Conservation (phyloP, 2,113 vertebrate genomes). For the Erythrocercus mccallii region DNA sequence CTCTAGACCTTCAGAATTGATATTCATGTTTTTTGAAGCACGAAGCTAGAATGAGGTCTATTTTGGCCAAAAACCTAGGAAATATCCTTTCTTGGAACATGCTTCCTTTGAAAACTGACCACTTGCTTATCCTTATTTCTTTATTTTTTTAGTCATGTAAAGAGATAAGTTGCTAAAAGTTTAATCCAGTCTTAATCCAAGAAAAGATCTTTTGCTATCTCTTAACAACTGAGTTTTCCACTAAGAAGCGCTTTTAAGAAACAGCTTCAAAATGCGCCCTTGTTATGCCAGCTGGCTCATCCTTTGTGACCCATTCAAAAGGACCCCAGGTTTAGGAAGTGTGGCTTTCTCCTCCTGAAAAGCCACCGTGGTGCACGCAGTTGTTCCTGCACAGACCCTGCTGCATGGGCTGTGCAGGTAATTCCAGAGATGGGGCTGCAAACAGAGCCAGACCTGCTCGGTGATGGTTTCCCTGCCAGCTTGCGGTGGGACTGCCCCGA, state of each 20-base stretch:
- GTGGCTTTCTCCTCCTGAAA: not conserved
- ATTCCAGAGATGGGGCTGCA: not conserved
- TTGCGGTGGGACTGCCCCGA: no score
- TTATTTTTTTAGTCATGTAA: not conserved
- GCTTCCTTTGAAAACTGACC: not conserved
- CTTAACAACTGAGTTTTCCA: not conserved
- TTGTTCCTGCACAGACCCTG: not conserved
- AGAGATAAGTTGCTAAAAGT: not conserved
- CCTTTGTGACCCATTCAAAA: not conserved
- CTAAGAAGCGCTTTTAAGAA: not conserved
- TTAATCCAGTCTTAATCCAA: not conserved
- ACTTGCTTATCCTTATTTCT: not conserved
- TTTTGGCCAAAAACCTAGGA: not conserved
- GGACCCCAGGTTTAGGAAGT: not conserved
- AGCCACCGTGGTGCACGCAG: rapidly evolving
- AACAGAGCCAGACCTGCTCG: rapidly evolving
- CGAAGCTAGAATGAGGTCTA: not conserved
- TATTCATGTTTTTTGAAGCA: not conserved
- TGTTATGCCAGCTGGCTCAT: not conserved
- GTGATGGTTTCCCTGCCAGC: rapidly evolving
- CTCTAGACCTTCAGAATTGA: not conserved
- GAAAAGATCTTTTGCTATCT: not conserved
- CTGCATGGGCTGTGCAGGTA: no score
- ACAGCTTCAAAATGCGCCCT: not conserved
- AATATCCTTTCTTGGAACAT: not conserved